A percentile compares a stretch with the other conserved stretches of the same genome.
Evolutionary conservation across 2,113 vertebrate genomes (phyloP).

Genomic region (Carettochelys insculpta): DNA sequence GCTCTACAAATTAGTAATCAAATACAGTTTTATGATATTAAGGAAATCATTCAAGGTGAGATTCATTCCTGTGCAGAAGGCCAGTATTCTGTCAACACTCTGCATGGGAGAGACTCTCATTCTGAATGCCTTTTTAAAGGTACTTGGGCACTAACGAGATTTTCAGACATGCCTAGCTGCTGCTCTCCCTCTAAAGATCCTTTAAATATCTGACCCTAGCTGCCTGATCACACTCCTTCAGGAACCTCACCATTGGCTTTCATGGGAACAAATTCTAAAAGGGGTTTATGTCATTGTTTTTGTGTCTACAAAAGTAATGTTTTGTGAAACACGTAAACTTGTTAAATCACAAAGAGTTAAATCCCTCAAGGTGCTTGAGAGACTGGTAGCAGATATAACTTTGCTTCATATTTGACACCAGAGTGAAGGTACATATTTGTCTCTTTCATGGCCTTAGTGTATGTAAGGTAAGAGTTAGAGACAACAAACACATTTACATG

Average conservation of each 20-base stretch:
- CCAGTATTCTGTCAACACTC: neutral
- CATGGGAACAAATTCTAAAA: conserved; percentile 1
- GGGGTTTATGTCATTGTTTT: neutral
- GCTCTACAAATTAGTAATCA: neutral
- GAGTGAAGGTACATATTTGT: neutral
- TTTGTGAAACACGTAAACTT: neutral
- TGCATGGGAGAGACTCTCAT: neutral
- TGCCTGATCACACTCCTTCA: neutral
- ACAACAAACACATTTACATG: neutral
- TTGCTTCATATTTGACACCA: neutral
- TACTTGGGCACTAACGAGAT: neutral
- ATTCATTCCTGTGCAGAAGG: neutral
- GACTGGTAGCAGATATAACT: neutral
- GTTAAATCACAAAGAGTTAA: neutral
- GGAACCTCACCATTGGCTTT: conserved; percentile 12
- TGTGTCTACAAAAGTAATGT: rapidly evolving
- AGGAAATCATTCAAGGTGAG: neutral
- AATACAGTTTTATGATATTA: neutral
- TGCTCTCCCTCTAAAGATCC: neutral
- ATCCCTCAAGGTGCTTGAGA: neutral
- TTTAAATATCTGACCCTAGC: neutral
- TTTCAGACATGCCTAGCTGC: neutral
- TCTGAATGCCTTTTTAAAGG: neutral
- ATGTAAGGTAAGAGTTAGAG: neutral
- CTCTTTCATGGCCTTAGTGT: neutral